A percentile compares a stretch with the other conserved stretches of the same genome.
These are phyloP conservation scores for Cryptosula pallasiana DNA, from an alignment of 2,888 invertebrate species.

Conservation along the genomic window DNA sequence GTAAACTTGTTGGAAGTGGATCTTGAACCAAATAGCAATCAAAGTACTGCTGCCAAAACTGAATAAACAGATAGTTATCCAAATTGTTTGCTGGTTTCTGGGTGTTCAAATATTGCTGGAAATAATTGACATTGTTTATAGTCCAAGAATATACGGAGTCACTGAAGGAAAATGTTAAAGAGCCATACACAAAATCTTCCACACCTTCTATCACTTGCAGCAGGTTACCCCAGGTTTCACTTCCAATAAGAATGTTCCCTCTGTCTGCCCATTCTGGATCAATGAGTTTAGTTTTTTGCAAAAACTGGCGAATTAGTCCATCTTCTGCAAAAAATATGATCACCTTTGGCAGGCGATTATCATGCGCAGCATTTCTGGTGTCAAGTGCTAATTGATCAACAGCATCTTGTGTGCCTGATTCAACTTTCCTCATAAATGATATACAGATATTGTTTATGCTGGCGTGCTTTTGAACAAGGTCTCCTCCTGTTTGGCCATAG, in stretches of 20 bases:
- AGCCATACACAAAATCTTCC: conserved; percentile 24
- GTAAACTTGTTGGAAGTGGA: background rate
- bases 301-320: background rate
- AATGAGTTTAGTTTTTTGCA: background rate
- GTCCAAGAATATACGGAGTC: background rate
- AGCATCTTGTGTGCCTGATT: background rate
- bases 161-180: conserved; percentile 26
- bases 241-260: conserved; percentile 25
- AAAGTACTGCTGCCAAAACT: conserved; percentile 29
- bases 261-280: background rate
- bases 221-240: conserved; percentile 27
- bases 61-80: conserved; percentile 27
- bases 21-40: conserved; percentile 26
- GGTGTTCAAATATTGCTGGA: conserved; percentile 6
- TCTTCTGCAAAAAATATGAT: conserved; percentile 19
- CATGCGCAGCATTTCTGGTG: background rate
- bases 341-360: background rate
- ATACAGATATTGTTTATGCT: conserved; percentile 37
- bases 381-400: background rate
- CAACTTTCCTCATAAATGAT: conserved; percentile 26
- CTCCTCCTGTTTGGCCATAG: conserved; percentile 40
- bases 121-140: conserved; percentile 24
- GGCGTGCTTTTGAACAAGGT: conserved; percentile 33
- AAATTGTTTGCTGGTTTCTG: conserved; percentile 23
- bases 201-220: conserved; percentile 13